Percentiles rank a stretch among this genome's conserved stretches.
Conservation (phyloP, 2,888 invertebrate genomes). For the Yponomeuta sedellus region DNA sequence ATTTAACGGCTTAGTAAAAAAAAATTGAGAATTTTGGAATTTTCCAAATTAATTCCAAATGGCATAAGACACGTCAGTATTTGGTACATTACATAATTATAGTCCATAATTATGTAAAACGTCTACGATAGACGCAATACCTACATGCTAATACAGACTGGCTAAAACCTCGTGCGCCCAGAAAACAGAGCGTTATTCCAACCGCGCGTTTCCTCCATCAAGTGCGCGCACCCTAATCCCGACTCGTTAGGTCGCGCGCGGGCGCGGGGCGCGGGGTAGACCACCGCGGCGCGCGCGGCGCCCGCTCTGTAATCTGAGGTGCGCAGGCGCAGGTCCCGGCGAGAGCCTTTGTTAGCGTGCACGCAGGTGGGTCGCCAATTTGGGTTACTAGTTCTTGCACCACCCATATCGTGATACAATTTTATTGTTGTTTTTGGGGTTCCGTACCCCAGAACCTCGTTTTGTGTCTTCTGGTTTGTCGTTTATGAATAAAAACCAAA, state of each 20-base stretch:
- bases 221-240: constrained; percentile 13
- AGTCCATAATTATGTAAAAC: too few species aligned
- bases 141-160: neutral
- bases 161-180: neutral
- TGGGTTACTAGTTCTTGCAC: neutral
- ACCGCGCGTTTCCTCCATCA: neutral
- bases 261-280: constrained; percentile 32
- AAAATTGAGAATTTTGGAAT: too few species aligned
- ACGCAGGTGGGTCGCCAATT: neutral
- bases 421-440: too few species aligned
- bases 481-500: too few species aligned
- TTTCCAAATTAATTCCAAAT: too few species aligned
- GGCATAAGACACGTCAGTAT: too few species aligned
- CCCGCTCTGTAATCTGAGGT: constrained; percentile 59
- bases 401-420: too few species aligned
- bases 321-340: constrained; percentile 36
- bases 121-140: too few species aligned
- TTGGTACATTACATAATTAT: too few species aligned
- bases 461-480: too few species aligned
- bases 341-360: constrained; percentile 28
- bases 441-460: too few species aligned
- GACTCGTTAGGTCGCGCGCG: constrained; percentile 34
- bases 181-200: neutral
- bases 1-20: too few species aligned
- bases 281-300: constrained; percentile 56